A percentile compares a stretch with the other conserved stretches of the same genome.
phyloP scores from a whole-genome alignment of 92 coral and sea anemone species.

The Heteractis magnifica region DNA sequence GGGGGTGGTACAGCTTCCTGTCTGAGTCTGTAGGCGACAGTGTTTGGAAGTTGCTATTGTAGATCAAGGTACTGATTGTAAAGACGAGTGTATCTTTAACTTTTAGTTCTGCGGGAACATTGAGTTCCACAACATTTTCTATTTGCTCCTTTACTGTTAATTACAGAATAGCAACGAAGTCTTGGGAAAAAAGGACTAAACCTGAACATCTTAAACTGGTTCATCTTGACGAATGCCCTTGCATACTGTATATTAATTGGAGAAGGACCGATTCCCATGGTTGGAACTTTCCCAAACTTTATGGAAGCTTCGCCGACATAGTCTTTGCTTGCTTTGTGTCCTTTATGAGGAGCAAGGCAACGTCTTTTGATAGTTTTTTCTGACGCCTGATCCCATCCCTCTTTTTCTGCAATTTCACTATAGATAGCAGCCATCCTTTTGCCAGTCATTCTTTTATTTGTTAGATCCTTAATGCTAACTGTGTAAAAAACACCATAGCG shows the following conservation, averaged over 20 bases:
- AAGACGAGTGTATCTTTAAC: no score
- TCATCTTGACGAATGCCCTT: constrained; percentile 36
- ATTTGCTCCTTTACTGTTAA: constrained; percentile 18
- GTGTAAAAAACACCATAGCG: constrained; percentile 28
- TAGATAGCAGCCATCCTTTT: constrained; percentile 10
- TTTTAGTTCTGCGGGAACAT: no score
- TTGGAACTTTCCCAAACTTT: constrained; percentile 35
- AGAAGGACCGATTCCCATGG: constrained; percentile 42
- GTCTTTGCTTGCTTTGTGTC: constrained; percentile 18
- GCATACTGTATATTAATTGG: constrained; percentile 44
- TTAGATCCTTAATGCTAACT: neutral
- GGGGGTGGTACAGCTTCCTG: constrained; percentile 7
- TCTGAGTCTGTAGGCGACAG: constrained; percentile 2
- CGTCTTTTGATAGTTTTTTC: constrained; percentile 22
- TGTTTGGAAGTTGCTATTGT: no score
- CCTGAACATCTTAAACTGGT: constrained; percentile 34
- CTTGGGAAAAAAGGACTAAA: neutral
- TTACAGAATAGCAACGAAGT: constrained; percentile 22
- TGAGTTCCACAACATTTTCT: neutral
- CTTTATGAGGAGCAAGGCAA: constrained; percentile 31
- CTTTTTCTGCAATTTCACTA: constrained; percentile 6
- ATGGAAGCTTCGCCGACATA: constrained; percentile 23
- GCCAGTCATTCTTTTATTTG: neutral
- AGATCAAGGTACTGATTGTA: no score
- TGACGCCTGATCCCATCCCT: neutral